Conservation (phyloP, 1,140 invertebrate genomes). For the Caenorhabditis inopinata region DNA sequence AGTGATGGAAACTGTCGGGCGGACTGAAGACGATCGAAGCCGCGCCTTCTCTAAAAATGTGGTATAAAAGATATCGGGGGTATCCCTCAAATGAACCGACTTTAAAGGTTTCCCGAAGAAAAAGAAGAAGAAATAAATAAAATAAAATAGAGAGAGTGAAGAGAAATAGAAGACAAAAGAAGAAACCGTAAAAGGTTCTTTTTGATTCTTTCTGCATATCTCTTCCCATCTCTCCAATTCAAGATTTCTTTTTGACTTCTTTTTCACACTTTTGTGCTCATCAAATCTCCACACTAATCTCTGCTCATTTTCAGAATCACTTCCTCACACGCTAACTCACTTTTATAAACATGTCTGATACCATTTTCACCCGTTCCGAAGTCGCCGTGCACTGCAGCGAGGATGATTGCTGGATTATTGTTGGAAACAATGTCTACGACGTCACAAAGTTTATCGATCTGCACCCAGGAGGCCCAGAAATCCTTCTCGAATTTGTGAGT, state of each 20-base stretch:
- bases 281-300: too few species aligned
- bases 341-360: neutral
- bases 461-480: constrained; percentile 44
- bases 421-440: constrained; percentile 46
- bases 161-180: neutral
- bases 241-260: neutral
- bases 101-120: constrained; percentile 9
- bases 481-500: constrained; percentile 48
- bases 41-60: constrained; percentile 26
- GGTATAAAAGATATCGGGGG: constrained; percentile 27
- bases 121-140: too few species aligned
- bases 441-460: constrained; percentile 41
- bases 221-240: neutral
- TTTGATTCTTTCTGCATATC: neutral
- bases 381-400: constrained; percentile 40
- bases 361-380: constrained; percentile 42
- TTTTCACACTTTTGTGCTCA: too few species aligned
- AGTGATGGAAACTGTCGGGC: constrained; percentile 12
- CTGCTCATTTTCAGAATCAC: neutral
- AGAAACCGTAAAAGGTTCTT: neutral
- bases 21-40: constrained; percentile 11
- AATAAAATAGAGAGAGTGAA: neutral
- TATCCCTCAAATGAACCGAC: constrained; percentile 26
- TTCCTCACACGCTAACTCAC: neutral
- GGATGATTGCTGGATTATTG: constrained; percentile 45